Conservation (phyloP, 2,888 invertebrate species). For the Biston betularia region DNA sequence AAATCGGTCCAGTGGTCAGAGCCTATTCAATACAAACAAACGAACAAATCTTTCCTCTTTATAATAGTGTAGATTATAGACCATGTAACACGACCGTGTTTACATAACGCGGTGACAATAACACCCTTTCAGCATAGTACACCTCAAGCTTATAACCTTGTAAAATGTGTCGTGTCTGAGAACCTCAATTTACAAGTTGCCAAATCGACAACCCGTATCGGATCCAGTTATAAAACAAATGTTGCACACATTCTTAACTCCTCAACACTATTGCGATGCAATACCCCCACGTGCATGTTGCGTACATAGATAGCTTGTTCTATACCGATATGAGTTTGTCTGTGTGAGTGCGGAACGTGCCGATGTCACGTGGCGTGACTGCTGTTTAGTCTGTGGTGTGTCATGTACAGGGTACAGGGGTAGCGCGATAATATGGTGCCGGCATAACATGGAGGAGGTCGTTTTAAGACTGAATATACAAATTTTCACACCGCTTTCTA, state of each 20-base stretch:
- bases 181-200: neutral
- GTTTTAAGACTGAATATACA: no score
- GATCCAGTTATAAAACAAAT: slow-evolving; percentile 8
- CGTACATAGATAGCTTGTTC: slow-evolving; percentile 9
- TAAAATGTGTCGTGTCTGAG: neutral
- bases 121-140: no score
- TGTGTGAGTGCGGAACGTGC: slow-evolving; percentile 20
- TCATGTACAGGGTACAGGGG: slow-evolving; percentile 1
- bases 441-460: neutral
- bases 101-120: no score
- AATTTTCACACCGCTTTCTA: no score
- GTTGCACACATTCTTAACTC: neutral
- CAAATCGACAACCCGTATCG: neutral
- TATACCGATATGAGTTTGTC: neutral
- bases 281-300: neutral
- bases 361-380: slow-evolving; percentile 14
- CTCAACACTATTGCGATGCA: neutral
- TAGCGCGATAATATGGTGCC: neutral
- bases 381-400: slow-evolving; percentile 5
- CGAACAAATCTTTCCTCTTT: no score
- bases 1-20: no score
- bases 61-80: no score
- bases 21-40: no score
- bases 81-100: no score
- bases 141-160: no score